Conservation (phyloP, 2,888 invertebrate species). For the Opisthograptis luteolata region DNA sequence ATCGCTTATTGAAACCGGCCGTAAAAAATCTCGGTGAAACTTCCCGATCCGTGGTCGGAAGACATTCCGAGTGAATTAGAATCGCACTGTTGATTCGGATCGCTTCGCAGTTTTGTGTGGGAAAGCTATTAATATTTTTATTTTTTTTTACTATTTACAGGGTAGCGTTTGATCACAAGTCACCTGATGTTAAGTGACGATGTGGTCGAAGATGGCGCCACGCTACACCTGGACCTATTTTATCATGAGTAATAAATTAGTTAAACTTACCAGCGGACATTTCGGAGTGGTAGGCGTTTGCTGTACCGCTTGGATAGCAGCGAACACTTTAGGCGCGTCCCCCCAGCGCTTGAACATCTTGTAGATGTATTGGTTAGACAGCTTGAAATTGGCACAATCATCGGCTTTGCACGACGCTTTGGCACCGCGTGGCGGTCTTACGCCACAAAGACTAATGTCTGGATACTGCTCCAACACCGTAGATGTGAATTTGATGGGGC, state of each 20-base stretch:
- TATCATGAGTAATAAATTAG: no score
- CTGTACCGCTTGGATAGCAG: constrained; percentile 92
- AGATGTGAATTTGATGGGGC: background rate
- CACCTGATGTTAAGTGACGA: no score
- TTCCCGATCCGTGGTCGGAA: background rate
- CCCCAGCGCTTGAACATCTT: constrained; percentile 96
- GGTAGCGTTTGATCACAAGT: no score
- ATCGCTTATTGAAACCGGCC: no score
- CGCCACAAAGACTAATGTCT: constrained; percentile 90
- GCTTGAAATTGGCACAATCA: constrained; percentile 93
- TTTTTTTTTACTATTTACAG: no score
- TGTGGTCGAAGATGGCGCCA: background rate
- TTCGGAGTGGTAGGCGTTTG: constrained; percentile 89
- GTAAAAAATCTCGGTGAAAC: no score
- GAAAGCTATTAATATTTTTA: no score
- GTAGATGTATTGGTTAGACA: constrained; percentile 95
- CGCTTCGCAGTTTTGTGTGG: no score
- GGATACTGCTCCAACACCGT: background rate
- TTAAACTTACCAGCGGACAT: constrained; percentile 88
- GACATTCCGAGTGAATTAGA: no score
- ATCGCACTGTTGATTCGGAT: no score
- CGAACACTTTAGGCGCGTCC: constrained; percentile 94
- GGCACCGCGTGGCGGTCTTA: constrained; percentile 92
- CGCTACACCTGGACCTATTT: background rate
- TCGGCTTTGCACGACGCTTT: constrained; percentile 90